Conservation (phyloP, 2,113 vertebrate species). For the Oryzias curvinotus region DNA sequence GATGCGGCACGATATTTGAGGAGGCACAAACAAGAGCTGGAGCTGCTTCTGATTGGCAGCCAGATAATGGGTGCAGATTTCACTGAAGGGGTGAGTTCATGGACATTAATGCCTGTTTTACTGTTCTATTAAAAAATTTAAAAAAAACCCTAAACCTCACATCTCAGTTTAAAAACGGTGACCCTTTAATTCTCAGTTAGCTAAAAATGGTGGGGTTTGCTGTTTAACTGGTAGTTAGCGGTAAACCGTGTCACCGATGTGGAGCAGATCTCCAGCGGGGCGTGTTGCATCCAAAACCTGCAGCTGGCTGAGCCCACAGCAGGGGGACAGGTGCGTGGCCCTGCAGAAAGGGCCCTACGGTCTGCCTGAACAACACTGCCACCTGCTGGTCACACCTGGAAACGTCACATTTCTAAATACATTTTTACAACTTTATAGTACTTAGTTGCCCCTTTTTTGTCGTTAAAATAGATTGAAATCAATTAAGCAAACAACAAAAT, state of each 20-base stretch:
- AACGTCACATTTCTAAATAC: not conserved
- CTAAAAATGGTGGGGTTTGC: not conserved
- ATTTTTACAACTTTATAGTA: not conserved
- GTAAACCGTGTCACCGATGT: conserved; percentile 31
- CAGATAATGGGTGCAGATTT: conserved; percentile 81
- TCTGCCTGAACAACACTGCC: conserved; percentile 29
- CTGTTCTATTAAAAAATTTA: not conserved
- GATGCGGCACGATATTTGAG: conserved; percentile 78
- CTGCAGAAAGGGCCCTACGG: accelerated
- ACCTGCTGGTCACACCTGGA: conserved; percentile 36
- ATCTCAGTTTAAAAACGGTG: no score
- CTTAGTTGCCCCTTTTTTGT: no score
- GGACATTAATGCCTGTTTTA: not conserved
- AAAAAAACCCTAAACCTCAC: not conserved
- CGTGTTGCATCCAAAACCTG: conserved; percentile 11
- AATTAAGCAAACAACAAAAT: no score
- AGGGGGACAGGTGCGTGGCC: conserved; percentile 64
- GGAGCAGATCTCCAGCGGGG: conserved; percentile 28
- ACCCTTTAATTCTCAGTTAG: not conserved
- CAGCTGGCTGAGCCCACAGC: conserved; percentile 21
- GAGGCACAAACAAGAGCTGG: conserved; percentile 85
- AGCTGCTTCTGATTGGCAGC: conserved; percentile 83
- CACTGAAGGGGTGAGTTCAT: conserved; percentile 81
- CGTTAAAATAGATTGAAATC: no score
- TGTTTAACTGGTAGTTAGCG: conserved; percentile 17